Evolutionary conservation across 1,140 invertebrate species (phyloP), one percentile per base, ranked within the genome.

Genomic region (Pararge aegeria): DNA sequence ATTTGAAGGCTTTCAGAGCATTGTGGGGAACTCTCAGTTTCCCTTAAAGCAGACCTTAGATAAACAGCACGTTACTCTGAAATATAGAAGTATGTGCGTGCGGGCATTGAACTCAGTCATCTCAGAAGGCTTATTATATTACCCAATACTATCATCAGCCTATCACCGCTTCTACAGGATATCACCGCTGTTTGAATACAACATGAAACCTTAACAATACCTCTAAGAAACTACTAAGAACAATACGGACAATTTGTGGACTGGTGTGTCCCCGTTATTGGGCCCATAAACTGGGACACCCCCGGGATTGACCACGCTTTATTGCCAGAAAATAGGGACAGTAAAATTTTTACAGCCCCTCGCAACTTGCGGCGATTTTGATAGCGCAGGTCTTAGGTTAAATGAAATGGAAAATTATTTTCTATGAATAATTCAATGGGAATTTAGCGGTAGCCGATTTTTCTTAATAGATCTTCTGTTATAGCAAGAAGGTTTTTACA

Each of bases 241-340:
- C 44, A 58, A 50, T 52, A 30, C 30, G 52, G 59, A 68, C 73
- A 73, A 74, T 74, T 76, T 76, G 70, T 66, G 66, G 55, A 49
- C 57, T 27, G 46, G 72, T 64, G 69, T 60, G 64, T 49, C 63
- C 38, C 63, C 61, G 63, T 75, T 78, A 78, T 75, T 72, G 61
- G 65, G 13, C 18, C 63, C 55, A 75, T 78, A 78, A 78, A 78
- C 64, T 57, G 46, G 57, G 61, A 70, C 56, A 56, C 61, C 64
- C 66, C 56, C 62, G 55, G 57, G 58, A 68, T 71, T 75, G 72
- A 78, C 75, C 75, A 75, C 70, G 70, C 58, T 78, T 78, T 78
- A 63, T 59, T 6, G 69, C 69, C 57, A 63, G 54, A 70, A 74
- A 70, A 74, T 76, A 68, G 69, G 64, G 66, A 70, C 58, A 54